These are phyloP conservation scores for Drosophila varians DNA, from an alignment of 1,140 invertebrate genomes.

Conservation along the genomic window DNA sequence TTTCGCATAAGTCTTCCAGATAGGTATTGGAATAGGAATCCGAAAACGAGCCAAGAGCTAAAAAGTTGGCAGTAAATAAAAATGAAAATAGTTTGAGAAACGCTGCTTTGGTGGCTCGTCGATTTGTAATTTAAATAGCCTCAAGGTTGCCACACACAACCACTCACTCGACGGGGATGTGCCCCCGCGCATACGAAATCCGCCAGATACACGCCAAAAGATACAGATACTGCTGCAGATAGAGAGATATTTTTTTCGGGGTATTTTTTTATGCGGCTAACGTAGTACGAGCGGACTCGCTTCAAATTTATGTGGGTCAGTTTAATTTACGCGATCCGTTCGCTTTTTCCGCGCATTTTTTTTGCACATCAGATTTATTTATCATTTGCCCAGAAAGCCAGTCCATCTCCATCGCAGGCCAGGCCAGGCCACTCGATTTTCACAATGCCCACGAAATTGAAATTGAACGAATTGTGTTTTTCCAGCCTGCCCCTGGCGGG, in stretches of 20 bases:
- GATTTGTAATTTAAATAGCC: conserved; percentile 83
- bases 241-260: neutral
- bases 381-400: conserved; percentile 18
- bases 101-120: conserved; percentile 53
- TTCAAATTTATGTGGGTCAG: conserved; percentile 76
- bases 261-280: conserved; percentile 62
- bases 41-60: conserved; percentile 43
- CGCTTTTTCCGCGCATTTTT: conserved; percentile 46
- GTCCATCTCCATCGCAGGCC: no score
- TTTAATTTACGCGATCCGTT: conserved; percentile 72
- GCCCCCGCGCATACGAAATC: conserved; percentile 72
- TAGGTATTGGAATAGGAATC: conserved; percentile 6
- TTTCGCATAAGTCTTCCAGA: conserved; percentile 74
- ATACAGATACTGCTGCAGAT: conserved; percentile 26
- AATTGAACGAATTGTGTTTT: conserved; percentile 31
- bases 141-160: conserved; percentile 69
- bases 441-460: conserved; percentile 26
- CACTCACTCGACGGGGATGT: conserved; percentile 37
- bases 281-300: conserved; percentile 64
- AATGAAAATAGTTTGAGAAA: conserved; percentile 78
- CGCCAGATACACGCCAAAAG: conserved; percentile 30
- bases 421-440: conserved; percentile 35
- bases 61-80: conserved; percentile 79
- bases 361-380: conserved; percentile 65
- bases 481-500: conserved; percentile 22